Evolutionary conservation across 2,797 vertebrate genomes (phyloP).

Genomic region (Gobio occitaniae): DNA sequence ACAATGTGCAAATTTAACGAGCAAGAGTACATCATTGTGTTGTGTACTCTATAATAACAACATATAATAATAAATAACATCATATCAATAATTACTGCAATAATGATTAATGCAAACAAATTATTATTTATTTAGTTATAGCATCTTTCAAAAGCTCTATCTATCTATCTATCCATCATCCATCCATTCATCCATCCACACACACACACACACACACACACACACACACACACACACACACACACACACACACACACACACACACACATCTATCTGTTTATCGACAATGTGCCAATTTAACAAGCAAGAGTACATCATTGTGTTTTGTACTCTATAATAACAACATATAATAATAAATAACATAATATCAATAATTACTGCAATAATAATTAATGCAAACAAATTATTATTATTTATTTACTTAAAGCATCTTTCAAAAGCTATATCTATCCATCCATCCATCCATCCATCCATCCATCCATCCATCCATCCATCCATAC

Average conservation of each 20-base stretch:
- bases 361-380: neutral
- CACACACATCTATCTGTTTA: neutral
- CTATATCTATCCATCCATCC: too few species aligned
- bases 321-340: neutral
- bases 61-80: neutral
- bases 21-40: neutral
- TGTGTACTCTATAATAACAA: neutral
- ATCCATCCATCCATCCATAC: too few species aligned
- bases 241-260: too few species aligned
- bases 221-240: too few species aligned
- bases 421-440: too few species aligned
- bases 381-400: neutral
- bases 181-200: too few species aligned
- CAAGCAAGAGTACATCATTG: neutral
- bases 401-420: too few species aligned
- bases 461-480: too few species aligned
- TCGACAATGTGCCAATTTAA: neutral
- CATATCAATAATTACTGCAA: neutral
- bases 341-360: neutral
- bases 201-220: too few species aligned
- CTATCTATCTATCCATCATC: too few species aligned
- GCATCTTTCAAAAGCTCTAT: too few species aligned
- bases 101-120: neutral
- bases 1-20: neutral
- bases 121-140: too few species aligned